Percentiles rank a stretch among this genome's conserved stretches.
phyloP scores from a whole-genome alignment of 1,140 invertebrate genomes.

The Pinna nobilis region DNA sequence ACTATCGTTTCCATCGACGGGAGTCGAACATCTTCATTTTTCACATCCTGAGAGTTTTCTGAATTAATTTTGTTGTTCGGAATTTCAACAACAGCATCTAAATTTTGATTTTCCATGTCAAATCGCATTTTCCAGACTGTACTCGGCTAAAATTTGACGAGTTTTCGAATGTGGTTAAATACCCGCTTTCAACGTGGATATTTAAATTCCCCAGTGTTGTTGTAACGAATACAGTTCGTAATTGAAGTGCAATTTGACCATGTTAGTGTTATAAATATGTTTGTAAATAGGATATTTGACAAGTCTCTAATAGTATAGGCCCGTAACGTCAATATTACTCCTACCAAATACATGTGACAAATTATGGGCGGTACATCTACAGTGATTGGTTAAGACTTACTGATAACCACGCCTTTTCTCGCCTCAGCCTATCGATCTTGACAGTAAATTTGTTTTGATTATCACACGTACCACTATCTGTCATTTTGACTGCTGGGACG shows the following conservation, averaged over 20 bases:
- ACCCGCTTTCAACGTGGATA: conserved; percentile 8
- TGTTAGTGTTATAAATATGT: conserved; percentile 29
- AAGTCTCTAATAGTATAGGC: conserved; percentile 19
- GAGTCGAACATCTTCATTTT: conserved; percentile 6
- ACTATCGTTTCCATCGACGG: background rate
- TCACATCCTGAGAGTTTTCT: background rate
- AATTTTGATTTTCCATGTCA: conserved; percentile 31
- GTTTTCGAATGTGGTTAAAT: background rate
- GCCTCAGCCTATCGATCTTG: too few species aligned
- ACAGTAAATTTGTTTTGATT: too few species aligned
- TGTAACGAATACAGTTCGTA: too few species aligned
- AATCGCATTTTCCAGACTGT: conserved; percentile 34
- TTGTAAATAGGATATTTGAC: conserved; percentile 26
- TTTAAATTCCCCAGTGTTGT: background rate
- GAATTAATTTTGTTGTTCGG: conserved; percentile 4
- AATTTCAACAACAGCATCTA: background rate
- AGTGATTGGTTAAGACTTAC: too few species aligned
- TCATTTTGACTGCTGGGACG: too few species aligned
- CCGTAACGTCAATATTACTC: too few species aligned
- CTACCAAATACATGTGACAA: too few species aligned
- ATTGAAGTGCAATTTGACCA: conserved; percentile 7
- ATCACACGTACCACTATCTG: too few species aligned
- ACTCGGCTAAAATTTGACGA: conserved; percentile 21
- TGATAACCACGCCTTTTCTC: too few species aligned
- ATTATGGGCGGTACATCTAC: too few species aligned